Evolutionary conservation across 2,888 invertebrate genomes (phyloP).

Genomic region (Cerceris rybyensis): DNA sequence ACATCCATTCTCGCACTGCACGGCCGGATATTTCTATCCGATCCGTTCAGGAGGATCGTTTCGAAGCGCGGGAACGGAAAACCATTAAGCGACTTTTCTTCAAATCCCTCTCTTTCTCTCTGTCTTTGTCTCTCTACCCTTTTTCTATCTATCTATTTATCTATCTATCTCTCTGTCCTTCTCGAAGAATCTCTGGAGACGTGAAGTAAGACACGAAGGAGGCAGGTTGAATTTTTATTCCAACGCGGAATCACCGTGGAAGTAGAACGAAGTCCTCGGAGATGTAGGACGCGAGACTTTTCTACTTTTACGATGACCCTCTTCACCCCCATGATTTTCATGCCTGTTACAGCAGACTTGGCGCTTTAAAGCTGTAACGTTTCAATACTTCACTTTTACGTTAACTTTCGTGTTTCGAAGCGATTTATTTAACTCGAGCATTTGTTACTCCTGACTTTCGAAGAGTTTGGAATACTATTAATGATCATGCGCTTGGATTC

Average conservation of each 20-base stretch:
- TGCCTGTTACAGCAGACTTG: not conserved
- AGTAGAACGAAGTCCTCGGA: slow-evolving; percentile 11
- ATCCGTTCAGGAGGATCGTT: slow-evolving; percentile 8
- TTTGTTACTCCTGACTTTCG: too few species aligned
- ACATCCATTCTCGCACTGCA: too few species aligned
- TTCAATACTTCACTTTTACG: not conserved
- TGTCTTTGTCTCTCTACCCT: too few species aligned
- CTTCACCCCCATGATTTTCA: slow-evolving; percentile 7
- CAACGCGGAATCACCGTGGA: slow-evolving; percentile 6
- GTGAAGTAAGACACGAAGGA: not conserved
- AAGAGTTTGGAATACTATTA: too few species aligned
- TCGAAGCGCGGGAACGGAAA: slow-evolving; percentile 1
- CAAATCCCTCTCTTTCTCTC: too few species aligned
- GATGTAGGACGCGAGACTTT: slow-evolving; percentile 28
- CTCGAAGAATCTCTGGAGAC: too few species aligned
- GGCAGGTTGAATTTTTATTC: slow-evolving; percentile 42
- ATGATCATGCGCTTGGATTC: too few species aligned
- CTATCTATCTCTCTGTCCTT: too few species aligned
- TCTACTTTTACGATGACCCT: slow-evolving; percentile 19
- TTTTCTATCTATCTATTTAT: too few species aligned
- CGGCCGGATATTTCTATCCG: not conserved
- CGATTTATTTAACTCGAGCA: not conserved
- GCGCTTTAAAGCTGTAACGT: not conserved
- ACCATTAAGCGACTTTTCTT: not conserved
- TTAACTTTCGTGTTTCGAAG: not conserved